Percentiles rank a stretch among this genome's conserved stretches.
These are phyloP conservation scores for Campylomormyrus numenius DNA, from an alignment of 2,113 vertebrate genomes.

Conservation along the genomic window DNA sequence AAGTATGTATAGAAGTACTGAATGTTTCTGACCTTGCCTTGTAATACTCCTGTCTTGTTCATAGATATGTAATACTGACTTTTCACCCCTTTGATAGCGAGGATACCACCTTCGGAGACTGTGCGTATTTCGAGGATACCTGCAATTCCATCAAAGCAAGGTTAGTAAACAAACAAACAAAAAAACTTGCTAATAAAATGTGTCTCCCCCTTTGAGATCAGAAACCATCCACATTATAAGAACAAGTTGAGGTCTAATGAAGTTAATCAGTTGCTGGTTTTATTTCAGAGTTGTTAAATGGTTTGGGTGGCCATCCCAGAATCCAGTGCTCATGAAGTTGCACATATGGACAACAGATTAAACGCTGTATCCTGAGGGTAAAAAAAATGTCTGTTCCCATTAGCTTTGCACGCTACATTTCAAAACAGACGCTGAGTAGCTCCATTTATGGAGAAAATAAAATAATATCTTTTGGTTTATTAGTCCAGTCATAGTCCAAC, in stretches of 20 bases:
- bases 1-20: not conserved
- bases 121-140: constrained; percentile 96
- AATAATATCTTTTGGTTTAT: not conserved
- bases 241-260: constrained; percentile 37
- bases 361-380: constrained; percentile 35
- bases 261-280: constrained; percentile 47
- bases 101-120: constrained; percentile 84
- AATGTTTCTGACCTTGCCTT: constrained; percentile 77
- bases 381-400: constrained; percentile 33
- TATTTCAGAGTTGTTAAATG: constrained; percentile 48
- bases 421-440: constrained; percentile 28
- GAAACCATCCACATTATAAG: constrained; percentile 47
- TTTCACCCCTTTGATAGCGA: constrained; percentile 93
- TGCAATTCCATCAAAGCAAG: constrained; percentile 55
- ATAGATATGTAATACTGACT: constrained; percentile 94
- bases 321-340: constrained; percentile 44
- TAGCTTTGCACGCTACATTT: constrained; percentile 50
- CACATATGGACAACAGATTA: constrained; percentile 52
- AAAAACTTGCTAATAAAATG: constrained; percentile 17
- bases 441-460: not conserved
- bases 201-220: constrained; percentile 20
- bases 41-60: constrained; percentile 86
- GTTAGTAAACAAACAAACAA: not conserved
- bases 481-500: not conserved
- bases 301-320: constrained; percentile 52